phyloP scores from a whole-genome alignment of 2,888 invertebrate species.

The Lottia scabra region DNA sequence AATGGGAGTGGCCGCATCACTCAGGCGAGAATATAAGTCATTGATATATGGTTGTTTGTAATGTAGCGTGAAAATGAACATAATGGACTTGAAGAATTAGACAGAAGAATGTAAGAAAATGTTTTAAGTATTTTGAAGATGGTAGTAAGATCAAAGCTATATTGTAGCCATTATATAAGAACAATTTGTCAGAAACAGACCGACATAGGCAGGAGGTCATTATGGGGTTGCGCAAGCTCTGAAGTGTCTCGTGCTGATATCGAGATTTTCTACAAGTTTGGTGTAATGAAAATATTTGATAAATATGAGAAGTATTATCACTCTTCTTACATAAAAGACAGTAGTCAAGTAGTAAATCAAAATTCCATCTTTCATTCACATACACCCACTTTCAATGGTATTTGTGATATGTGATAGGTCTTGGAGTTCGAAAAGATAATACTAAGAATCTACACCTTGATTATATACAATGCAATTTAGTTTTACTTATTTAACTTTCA shows the following conservation, averaged over 20 bases:
- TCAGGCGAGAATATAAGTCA: constrained; percentile 1
- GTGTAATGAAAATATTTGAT: not conserved
- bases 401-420: no score
- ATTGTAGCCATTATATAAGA: not conserved
- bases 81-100: not conserved
- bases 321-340: no score
- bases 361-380: no score
- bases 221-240: not conserved
- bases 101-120: not conserved
- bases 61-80: constrained; percentile 1
- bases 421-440: no score
- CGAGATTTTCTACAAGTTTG: not conserved
- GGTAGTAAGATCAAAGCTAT: not conserved
- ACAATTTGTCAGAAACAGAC: not conserved
- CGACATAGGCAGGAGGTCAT: not conserved
- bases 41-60: constrained; percentile 3
- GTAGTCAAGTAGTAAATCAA: no score
- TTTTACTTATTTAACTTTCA: no score
- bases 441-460: no score
- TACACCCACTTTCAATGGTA: no score
- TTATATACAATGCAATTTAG: no score
- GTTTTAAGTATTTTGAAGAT: not conserved
- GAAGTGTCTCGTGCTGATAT: not conserved
- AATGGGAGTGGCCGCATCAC: not conserved
- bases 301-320: no score